phyloP scores from a whole-genome alignment of 2,888 invertebrate genomes.

The Andrena camellia region DNA sequence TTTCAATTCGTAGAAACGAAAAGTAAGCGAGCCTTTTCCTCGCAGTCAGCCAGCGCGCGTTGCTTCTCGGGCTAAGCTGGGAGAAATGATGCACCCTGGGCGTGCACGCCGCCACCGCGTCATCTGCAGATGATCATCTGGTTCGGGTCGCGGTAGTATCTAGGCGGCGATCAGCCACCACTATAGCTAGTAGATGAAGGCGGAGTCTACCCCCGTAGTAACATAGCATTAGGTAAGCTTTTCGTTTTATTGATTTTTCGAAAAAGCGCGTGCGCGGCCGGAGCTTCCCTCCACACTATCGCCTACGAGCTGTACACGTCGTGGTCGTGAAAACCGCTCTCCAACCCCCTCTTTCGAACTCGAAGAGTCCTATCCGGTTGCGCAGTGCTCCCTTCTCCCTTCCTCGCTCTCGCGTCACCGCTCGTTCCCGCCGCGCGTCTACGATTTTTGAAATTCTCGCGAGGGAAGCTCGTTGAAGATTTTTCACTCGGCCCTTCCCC shows the following conservation, averaged over 20 bases:
- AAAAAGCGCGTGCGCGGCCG: constrained; percentile 85
- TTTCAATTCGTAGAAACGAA: not conserved
- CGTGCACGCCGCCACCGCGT: constrained; percentile 63
- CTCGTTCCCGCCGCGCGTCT: constrained; percentile 43
- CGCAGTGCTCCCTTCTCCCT: constrained; percentile 63
- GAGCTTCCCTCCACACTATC: constrained; percentile 82
- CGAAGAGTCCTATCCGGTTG: constrained; percentile 70
- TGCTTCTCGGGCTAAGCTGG: constrained; percentile 11
- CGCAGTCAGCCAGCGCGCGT: not conserved
- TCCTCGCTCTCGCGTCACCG: constrained; percentile 25
- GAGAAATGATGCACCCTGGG: constrained; percentile 77
- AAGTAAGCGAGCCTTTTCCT: not conserved
- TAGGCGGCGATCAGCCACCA: constrained; percentile 80
- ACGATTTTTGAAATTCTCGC: constrained; percentile 62
- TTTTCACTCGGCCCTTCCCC: constrained; percentile 31
- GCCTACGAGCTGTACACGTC: constrained; percentile 79
- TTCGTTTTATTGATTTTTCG: constrained; percentile 86
- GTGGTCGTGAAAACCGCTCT: constrained; percentile 79
- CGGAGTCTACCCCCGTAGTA: constrained; percentile 83
- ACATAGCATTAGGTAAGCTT: constrained; percentile 85
- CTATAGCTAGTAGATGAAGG: constrained; percentile 84
- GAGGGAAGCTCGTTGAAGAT: constrained; percentile 48
- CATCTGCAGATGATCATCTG: constrained; percentile 84
- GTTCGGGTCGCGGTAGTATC: constrained; percentile 78
- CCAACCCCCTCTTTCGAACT: constrained; percentile 65